Evolutionary conservation across 2,113 vertebrate genomes (phyloP).

Genomic region (Macaca fascicularis): DNA sequence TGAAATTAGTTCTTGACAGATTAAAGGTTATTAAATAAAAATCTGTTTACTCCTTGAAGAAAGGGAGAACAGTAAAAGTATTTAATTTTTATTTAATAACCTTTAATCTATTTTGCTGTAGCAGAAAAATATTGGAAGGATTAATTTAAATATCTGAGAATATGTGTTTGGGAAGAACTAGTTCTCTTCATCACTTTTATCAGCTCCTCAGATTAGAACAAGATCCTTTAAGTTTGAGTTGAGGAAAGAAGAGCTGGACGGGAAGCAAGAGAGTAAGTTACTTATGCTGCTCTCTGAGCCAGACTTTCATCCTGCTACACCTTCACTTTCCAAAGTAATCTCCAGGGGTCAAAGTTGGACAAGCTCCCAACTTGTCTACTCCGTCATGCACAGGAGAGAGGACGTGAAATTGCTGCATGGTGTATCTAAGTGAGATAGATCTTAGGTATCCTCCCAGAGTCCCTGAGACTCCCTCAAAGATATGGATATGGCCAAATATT

Average conservation of each 20-base stretch:
- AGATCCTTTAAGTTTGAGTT: not conserved
- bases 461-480: not conserved
- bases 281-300: not conserved
- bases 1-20: not conserved
- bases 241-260: not conserved
- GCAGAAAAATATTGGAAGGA: not conserved
- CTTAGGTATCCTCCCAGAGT: not conserved
- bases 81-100: not conserved
- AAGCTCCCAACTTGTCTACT: not conserved
- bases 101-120: not conserved
- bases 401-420: not conserved
- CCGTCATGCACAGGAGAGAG: not conserved
- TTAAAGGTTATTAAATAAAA: no score
- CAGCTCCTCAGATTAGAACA: not conserved
- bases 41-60: not conserved
- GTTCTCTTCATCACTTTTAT: not conserved
- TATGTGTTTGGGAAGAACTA: not conserved
- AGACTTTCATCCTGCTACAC: not conserved
- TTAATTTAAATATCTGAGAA: conserved; percentile 21
- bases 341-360: not conserved
- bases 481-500: not conserved
- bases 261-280: not conserved
- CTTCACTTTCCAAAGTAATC: not conserved
- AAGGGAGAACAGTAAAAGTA: not conserved
- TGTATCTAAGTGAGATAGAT: not conserved